Base-by-base conservation (phyloP, 2,797 vertebrate genomes). In the Pangasius djambal region DNA sequence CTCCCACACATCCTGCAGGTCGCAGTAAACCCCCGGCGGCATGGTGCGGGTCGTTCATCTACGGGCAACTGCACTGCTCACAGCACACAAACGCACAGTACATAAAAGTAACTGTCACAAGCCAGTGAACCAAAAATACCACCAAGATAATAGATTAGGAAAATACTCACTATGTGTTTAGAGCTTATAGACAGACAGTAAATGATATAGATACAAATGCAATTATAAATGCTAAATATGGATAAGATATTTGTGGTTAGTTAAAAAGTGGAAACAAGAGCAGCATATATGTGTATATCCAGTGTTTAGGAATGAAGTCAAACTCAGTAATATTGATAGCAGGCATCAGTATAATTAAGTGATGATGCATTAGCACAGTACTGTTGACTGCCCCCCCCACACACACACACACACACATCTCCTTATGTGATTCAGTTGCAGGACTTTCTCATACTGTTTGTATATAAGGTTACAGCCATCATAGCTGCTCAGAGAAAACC, bases 21-120 rank as follows among this genome's bases (percentile, higher is more conserved):
- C 98, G 95, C 97, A 98, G 93, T 97, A 97, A 92, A 98, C 97
- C 95, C 98, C 98, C 1, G 98, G 97, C 94, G 97, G 97, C 98
- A 99, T 99, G 94, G 95, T 96, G 96, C 92, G 93, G 88, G 95
- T 94, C 96, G 93, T 95, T 97, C 93, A 92, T 96, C 93, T 95
- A 96, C 95, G 90, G 89, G 94, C 93, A 95, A 95, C 94, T 94
- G 94, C 95, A 93, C 95, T 87, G 92, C 88, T 94, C 94, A 91
- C 12, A 72, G 10, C 44, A 88, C 92, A 93, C 92, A 88, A n/a
- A 70, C 52, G 31, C 9, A 28, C 57, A 78, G 22, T 1, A 18
- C 20, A 31, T 6, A 57, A 87, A 65, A 87, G 31, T 77, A 28
- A 55, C 87, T 50, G 83, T 55, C 83, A 86, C 67, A 90, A 89